Evolutionary conservation across 2,797 vertebrate genomes (phyloP), one percentile per base, ranked within the genome.

Genomic region (Hephaestus fuliginosus): DNA sequence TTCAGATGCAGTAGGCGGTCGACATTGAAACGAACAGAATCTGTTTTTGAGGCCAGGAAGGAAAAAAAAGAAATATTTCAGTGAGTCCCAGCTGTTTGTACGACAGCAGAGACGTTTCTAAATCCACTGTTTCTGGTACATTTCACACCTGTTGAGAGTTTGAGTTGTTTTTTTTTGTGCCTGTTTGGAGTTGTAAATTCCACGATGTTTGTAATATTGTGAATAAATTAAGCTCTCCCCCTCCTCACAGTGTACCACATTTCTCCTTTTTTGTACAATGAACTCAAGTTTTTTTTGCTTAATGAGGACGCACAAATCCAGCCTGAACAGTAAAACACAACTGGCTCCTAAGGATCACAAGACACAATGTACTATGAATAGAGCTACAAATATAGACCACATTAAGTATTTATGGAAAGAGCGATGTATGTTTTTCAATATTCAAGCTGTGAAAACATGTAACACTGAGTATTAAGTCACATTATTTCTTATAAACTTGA

Each of bases 191-290:
- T 91, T 92, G 82, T 85, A 84, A 91, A 90, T 93, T 88, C 84
- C 74, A 80, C 52, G 12, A 72, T 85, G 86, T 93, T 95, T 93
- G 90, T 93, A 84, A 86, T 91, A 91, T 93, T 91, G 92, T 95
- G 91, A 95, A 95, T 95, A 95, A 95, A 96, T 93, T 82, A 91
- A 93, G 88, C 62, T 89, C 80, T 83, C 81, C 81, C 82, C 88
- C 84, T 80, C 66, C 33, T 52, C 66, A 44, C 18, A 4, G 44
- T 71, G 77, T 33, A 5, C 7, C 33, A 18, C 36, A 30, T 74
- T 57, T 79, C 5, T 13, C 5, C 7, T 58, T 66, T 25, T 56
- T 72, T 39, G 3, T 17, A 33, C 17, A 51, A 15, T 41, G 43
- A 52, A n/a, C 41, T 57, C 15, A 65, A 70, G 1, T 14, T 30